Evolutionary conservation across 2,113 vertebrate species (phyloP), one percentile per base, ranked within the genome.

Genomic region (Fulica atra): DNA sequence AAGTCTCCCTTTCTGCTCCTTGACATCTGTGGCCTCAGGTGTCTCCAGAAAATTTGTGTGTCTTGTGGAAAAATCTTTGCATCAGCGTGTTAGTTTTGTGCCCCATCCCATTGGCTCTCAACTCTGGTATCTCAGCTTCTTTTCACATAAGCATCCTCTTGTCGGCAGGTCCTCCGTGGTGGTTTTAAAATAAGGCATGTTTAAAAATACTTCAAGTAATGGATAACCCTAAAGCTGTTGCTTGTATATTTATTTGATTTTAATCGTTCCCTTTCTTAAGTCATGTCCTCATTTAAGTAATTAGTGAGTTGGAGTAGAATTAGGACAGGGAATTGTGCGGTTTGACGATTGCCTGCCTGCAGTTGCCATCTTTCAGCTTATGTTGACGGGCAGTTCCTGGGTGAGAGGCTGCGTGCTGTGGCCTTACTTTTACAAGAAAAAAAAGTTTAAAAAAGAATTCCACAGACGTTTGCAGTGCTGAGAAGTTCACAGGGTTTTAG

Each of bases 401-500:
- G 53, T 10, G 7, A 86, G 56, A 63, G 38, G 64, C 46, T 48
- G 35, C 31, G 46, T 71, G 36, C 78, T 84, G 80, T 65, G 16
- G 53, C 48, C 50, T 91, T 44, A 31, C 48, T 89, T 79, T 81
- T 69, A 25, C 8, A 72, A 82, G 61, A 59, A 51, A 50, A 81
- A 59, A 53, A 81, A 92, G 81, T 88, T 94, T 92, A 29, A 77
- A 93, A 31, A 24, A 46, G 85, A 81, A 80, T 94, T 88, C 94
- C 86, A 40, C 73, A 86, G 90, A 81, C 92, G 76, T 91, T 95
- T 51, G 8, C 35, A 86, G 44, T 91, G 42, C 60, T 53, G 72
- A 86, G 93, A 84, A 81, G 82, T 90, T 94, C 82, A 72, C 72
- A 69, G 76, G 65, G 71, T 96, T 92, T 64, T 78, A 89, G 77